Evolutionary conservation across 2,888 invertebrate species (phyloP).

Genomic region (Synergus gifuensis): DNA sequence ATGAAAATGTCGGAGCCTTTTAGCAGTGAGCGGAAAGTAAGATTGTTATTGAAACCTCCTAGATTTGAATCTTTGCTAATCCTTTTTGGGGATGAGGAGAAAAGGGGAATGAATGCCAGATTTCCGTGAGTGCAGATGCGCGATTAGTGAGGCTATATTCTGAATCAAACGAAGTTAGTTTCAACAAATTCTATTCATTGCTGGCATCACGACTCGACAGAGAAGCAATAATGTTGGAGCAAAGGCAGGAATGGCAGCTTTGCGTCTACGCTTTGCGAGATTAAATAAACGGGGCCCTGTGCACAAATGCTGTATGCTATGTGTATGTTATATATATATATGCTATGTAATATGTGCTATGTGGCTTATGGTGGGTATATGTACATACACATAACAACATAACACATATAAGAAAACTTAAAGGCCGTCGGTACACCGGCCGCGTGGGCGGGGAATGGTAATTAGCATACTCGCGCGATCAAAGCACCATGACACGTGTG

Average conservation of each 20-base stretch:
- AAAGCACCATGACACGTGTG: constrained; percentile 60
- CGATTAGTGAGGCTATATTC: constrained; percentile 3
- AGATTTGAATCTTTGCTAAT: background rate
- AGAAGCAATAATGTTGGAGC: constrained; percentile 22
- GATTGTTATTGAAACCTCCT: background rate
- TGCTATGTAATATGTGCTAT: background rate
- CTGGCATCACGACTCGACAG: constrained; percentile 3
- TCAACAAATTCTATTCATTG: constrained; percentile 14
- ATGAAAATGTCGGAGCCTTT: constrained; percentile 3
- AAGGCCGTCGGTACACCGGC: background rate
- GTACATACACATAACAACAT: background rate
- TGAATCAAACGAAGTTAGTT: constrained; percentile 9
- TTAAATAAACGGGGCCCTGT: constrained; percentile 44
- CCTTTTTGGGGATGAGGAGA: background rate
- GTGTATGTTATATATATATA: background rate
- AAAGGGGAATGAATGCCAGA: background rate
- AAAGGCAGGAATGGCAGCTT: constrained; percentile 47
- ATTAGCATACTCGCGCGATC: constrained; percentile 66
- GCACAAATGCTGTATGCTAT: background rate
- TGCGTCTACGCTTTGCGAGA: constrained; percentile 47
- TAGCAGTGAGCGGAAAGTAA: background rate
- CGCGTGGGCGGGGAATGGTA: constrained; percentile 62
- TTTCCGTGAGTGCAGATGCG: background rate
- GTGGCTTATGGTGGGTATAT: background rate
- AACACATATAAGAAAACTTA: background rate